These are phyloP conservation scores for Pristionchus exspectatus DNA, from an alignment of 2,888 invertebrate species.

Conservation along the genomic window DNA sequence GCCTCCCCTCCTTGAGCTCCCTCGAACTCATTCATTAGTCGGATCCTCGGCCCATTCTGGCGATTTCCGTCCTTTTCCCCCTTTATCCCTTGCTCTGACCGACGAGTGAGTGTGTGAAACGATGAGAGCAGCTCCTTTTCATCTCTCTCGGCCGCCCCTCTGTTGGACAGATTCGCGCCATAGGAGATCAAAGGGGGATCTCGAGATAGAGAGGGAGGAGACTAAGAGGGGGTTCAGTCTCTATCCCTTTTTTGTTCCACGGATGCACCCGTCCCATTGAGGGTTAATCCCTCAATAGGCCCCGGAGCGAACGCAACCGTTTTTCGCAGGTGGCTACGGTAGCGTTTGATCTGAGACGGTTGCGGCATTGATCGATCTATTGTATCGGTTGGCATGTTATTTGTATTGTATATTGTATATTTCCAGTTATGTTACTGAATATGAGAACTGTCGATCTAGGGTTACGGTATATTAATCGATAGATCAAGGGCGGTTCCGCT, in stretches of 20 bases:
- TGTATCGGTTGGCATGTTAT: not conserved
- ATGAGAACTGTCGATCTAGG: too few relatives aligned
- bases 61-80: not conserved
- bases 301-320: not conserved
- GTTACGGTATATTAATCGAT: not conserved
- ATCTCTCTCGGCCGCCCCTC: not conserved
- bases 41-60: not conserved
- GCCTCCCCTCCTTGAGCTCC: not conserved
- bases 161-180: slow-evolving; percentile 13
- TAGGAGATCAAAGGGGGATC: slow-evolving; percentile 14
- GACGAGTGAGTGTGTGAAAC: not conserved
- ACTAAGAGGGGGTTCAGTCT: slow-evolving; percentile 19
- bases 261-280: not conserved
- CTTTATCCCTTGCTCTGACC: slow-evolving; percentile 1
- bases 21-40: slow-evolving; percentile 10
- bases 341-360: not conserved
- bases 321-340: not conserved
- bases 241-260: slow-evolving; percentile 16
- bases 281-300: not conserved
- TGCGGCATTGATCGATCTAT: not conserved
- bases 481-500: not conserved
- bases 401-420: too few relatives aligned
- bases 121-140: not conserved
- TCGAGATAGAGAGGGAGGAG: not conserved
- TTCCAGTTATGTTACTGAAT: too few relatives aligned